Base-by-base conservation (phyloP, 2,797 vertebrate genomes). In the Vultur gryphus region DNA sequence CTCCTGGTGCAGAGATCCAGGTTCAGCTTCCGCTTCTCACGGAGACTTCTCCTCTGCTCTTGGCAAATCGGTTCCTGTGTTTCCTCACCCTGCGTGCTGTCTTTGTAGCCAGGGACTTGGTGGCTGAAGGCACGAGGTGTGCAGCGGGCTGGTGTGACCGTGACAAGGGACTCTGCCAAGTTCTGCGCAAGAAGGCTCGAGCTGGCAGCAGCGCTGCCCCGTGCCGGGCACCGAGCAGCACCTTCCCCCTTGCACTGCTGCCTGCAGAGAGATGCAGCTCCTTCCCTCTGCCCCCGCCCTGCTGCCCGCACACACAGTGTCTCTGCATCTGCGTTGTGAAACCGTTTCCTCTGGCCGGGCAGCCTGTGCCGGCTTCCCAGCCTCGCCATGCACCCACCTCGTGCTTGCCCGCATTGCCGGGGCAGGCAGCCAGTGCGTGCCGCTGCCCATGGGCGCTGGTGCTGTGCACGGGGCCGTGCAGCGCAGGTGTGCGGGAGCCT, bases 11-110 rank as follows among this genome's bases (percentile, higher is more conserved):
- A 10, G 31, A 46, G 61, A 48, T 51, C 43, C 87, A 52, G 87
- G 48, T 67, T 87, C 54, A 31, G 77, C 87, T 90, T 86, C 87
- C 1, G 44, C 79, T 87, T 87, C 84, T 87, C 67, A 26, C 31
- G 0, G 43, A 10, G 29, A 54, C 57, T 87, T 84, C 87, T 84
- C 52, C 84, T 67, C 73, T 11, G 73, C 79, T 61, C 85, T 84
- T 79, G 72, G 67, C 78, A 58, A 31, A 73, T 14, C 5, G 14
- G 78, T 93, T 93, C 92, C 92, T 83, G 87, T 35, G 59, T 86
- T 67, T 86, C 87, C 77, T 82, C 87, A 77, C 58, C 41, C 64
- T 11, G 7, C 29, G 0, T 2, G 13, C 55, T 8, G 29, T 5
- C 61, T 29, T 9, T 5, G 21, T 13, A 35, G 58, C 39, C 25